These are phyloP conservation scores for Embidobia sp. DNA, from an alignment of 2,888 invertebrate genomes.

Conservation along the genomic window DNA sequence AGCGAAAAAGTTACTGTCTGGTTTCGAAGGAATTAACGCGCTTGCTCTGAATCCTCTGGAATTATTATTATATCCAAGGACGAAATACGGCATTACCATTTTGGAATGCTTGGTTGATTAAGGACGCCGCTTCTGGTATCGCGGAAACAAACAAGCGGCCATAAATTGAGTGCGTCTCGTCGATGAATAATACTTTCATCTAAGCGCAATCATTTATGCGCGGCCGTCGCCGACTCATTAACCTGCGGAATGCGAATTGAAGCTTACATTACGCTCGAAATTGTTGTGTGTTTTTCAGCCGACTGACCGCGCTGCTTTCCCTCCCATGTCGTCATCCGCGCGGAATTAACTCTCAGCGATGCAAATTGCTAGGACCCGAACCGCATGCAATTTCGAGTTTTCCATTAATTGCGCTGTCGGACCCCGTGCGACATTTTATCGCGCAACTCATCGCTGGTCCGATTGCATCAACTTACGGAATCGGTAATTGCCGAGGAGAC, in stretches of 20 bases:
- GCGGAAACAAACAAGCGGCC: conserved; percentile 45
- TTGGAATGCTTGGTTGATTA: conserved; percentile 36
- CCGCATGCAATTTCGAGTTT: conserved; percentile 42
- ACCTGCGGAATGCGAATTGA: conserved; percentile 64
- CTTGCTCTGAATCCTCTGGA: conserved; percentile 1
- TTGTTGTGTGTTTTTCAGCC: conserved; percentile 49
- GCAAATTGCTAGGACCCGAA: conserved; percentile 70
- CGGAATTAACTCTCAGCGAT: conserved; percentile 68
- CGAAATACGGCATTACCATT: conserved; percentile 18
- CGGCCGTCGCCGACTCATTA: conserved; percentile 62
- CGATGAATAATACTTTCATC: conserved; percentile 65
- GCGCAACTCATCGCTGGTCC: no score
- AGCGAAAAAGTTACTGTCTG: no score
- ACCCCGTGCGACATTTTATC: conserved; percentile 26
- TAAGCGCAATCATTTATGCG: conserved; percentile 57
- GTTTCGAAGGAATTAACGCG: no score
- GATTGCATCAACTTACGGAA: no score
- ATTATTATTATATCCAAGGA: conserved; percentile 6
- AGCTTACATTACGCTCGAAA: conserved; percentile 58
- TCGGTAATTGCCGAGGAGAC: no score
- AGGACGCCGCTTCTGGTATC: conserved; percentile 43
- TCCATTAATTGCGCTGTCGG: conserved; percentile 33
- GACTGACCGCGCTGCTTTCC: conserved; percentile 42
- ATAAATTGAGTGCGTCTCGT: conserved; percentile 49
- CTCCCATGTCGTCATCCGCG: conserved; percentile 29